These are phyloP conservation scores for Apaloderma vittatum DNA, from an alignment of 2,113 vertebrate species.

Conservation along the genomic window DNA sequence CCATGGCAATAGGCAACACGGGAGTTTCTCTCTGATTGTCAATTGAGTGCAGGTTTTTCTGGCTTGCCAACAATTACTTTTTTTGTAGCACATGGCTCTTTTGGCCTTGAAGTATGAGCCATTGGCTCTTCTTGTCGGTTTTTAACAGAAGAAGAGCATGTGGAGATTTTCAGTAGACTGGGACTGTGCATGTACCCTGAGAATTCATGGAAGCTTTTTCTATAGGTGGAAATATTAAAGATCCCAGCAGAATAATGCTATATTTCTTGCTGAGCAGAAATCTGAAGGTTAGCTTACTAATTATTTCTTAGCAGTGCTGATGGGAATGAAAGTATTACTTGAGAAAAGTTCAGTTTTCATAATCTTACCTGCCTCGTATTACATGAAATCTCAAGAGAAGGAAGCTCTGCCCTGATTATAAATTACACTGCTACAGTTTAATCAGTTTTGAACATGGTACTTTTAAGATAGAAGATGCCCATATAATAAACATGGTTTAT, in stretches of 20 bases:
- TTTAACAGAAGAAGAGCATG: background rate
- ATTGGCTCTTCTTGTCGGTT: background rate
- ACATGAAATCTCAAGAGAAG: background rate
- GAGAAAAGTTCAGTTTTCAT: background rate
- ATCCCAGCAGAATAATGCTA: background rate
- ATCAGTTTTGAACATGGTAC: background rate
- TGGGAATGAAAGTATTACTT: background rate
- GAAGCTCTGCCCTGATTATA: background rate
- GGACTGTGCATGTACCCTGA: background rate
- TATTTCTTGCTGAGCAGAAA: background rate
- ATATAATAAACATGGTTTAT: background rate
- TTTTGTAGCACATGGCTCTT: background rate
- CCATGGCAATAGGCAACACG: rapidly evolving
- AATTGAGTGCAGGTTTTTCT: background rate
- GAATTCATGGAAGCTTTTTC: background rate
- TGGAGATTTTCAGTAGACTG: background rate
- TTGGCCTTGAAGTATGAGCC: background rate
- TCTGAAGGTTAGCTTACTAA: background rate
- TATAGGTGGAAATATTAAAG: background rate
- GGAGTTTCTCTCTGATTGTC: background rate
- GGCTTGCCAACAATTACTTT: background rate
- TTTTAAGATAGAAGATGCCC: background rate
- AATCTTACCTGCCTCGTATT: background rate
- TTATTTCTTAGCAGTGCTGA: background rate
- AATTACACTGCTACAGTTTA: background rate